These are phyloP conservation scores for Brachymystax lenok DNA, from an alignment of 2,797 vertebrate genomes.

Conservation along the genomic window DNA sequence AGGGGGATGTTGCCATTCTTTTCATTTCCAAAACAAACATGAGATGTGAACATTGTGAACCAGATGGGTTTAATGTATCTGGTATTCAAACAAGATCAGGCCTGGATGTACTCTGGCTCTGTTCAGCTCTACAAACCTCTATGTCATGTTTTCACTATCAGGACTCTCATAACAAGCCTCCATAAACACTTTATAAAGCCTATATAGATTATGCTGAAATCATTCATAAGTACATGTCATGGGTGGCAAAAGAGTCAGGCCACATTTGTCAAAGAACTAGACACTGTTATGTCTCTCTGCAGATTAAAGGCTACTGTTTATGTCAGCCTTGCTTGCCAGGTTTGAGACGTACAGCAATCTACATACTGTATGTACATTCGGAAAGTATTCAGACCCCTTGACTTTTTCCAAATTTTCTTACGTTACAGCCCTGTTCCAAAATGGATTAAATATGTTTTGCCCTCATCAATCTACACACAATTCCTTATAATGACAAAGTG, in stretches of 20 bases:
- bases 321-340: too few relatives aligned
- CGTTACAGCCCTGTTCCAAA: too few relatives aligned
- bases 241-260: background rate
- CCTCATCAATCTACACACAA: too few relatives aligned
- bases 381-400: too few relatives aligned
- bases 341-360: too few relatives aligned
- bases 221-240: background rate
- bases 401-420: too few relatives aligned
- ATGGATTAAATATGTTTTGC: too few relatives aligned
- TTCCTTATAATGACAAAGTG: too few relatives aligned
- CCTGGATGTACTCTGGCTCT: background rate
- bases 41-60: slow-evolving; percentile 13
- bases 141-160: slow-evolving; percentile 6
- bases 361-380: too few relatives aligned
- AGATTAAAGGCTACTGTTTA: too few relatives aligned
- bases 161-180: background rate
- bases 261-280: background rate
- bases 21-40: slow-evolving; percentile 35
- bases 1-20: background rate
- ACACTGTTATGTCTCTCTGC: too few relatives aligned
- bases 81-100: slow-evolving; percentile 21
- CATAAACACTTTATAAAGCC: background rate
- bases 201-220: background rate
- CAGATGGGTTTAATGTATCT: slow-evolving; percentile 31
- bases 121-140: slow-evolving; percentile 2